Percentiles rank a stretch among this genome's conserved stretches.
Conservation (phyloP, 2,888 invertebrate species). For the Machimus rusticus region DNA sequence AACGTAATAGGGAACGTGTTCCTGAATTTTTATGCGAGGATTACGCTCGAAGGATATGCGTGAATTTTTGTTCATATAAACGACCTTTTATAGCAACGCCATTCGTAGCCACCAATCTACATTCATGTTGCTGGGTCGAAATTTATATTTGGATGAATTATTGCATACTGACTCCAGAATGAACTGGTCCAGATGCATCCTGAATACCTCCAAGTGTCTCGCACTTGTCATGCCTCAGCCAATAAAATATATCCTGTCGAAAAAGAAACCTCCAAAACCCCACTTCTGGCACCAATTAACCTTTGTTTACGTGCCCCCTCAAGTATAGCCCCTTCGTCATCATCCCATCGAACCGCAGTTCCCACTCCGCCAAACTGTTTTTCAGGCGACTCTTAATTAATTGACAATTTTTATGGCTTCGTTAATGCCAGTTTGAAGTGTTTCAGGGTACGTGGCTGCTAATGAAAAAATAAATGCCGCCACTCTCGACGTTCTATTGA, state of each 20-base stretch:
- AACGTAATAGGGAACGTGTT: conserved; percentile 49
- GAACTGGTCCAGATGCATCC: background rate
- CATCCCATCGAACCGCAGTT: background rate
- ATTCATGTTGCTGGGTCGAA: background rate
- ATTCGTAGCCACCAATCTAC: background rate
- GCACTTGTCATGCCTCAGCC: background rate
- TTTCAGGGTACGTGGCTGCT: conserved; percentile 46
- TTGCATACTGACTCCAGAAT: background rate
- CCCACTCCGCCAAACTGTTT: conserved; percentile 25
- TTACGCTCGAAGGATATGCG: conserved; percentile 47
- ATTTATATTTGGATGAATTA: background rate
- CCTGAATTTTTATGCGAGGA: conserved; percentile 49
- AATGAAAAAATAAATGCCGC: conserved; percentile 43
- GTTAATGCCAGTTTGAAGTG: conserved; percentile 49
- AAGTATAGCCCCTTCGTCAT: background rate
- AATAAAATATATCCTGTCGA: background rate
- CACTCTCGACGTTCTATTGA: background rate
- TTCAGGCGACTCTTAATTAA: conserved; percentile 47
- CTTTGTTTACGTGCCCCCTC: background rate
- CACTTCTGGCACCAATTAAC: background rate
- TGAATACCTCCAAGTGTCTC: background rate
- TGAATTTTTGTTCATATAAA: conserved; percentile 41
- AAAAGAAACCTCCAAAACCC: background rate
- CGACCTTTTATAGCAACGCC: conserved; percentile 28
- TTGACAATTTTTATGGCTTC: conserved; percentile 49